Evolutionary conservation across 2,888 invertebrate species (phyloP).

Genomic region (Slavum lentiscoides): DNA sequence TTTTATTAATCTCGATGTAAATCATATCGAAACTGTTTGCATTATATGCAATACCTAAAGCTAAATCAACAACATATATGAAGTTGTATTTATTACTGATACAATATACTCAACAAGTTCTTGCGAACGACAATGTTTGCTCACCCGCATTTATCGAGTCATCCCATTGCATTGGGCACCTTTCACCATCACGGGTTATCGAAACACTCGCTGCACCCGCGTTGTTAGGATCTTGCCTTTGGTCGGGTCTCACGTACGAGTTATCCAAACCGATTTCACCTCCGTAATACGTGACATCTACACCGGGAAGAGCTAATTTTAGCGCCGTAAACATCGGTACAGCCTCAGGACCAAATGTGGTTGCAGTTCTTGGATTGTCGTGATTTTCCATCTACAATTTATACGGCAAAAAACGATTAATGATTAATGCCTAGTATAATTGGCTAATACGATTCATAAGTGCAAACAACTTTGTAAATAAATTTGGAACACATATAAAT

Average conservation of each 20-base stretch:
- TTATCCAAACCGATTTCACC: slow-evolving; percentile 65
- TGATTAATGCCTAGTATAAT: not conserved
- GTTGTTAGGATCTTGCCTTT: not conserved
- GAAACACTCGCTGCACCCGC: slow-evolving; percentile 59
- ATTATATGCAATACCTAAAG: too few relatives aligned
- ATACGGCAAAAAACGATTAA: not conserved
- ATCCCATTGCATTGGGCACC: slow-evolving; percentile 51
- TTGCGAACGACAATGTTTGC: not conserved
- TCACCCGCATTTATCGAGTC: slow-evolving; percentile 30
- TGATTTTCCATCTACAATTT: slow-evolving; percentile 57
- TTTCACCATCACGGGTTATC: slow-evolving; percentile 59
- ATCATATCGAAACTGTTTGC: too few relatives aligned
- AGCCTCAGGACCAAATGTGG: slow-evolving; percentile 59
- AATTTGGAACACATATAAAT: too few relatives aligned
- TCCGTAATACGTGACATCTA: slow-evolving; percentile 64
- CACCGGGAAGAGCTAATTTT: slow-evolving; percentile 63
- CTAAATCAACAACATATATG: too few relatives aligned
- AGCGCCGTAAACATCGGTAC: slow-evolving; percentile 62
- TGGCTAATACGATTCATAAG: too few relatives aligned
- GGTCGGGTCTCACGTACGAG: slow-evolving; percentile 54
- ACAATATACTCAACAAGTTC: too few relatives aligned
- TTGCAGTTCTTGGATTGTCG: slow-evolving; percentile 57
- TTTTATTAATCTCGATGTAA: too few relatives aligned
- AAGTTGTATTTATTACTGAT: too few relatives aligned
- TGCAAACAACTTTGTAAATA: too few relatives aligned